These are phyloP conservation scores for Creontiades dilutus DNA, from an alignment of 2,888 invertebrate genomes.

Conservation along the genomic window DNA sequence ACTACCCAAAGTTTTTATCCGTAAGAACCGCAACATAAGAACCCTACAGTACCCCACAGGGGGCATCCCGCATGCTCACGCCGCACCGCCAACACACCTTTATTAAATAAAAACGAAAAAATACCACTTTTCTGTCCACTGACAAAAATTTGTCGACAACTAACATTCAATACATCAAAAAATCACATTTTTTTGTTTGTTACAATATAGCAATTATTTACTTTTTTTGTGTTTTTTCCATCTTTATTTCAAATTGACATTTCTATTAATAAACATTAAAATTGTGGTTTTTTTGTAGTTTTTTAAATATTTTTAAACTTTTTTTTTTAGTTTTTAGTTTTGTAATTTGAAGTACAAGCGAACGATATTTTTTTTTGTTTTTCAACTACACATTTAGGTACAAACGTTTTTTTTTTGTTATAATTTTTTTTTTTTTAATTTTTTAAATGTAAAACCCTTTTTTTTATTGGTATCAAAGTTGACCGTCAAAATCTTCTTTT, in stretches of 20 bases:
- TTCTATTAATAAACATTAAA: constrained; percentile 67
- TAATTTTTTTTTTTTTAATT: background rate
- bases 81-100: constrained; percentile 37
- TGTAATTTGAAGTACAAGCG: constrained; percentile 67
- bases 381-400: constrained; percentile 72
- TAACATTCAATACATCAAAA: constrained; percentile 73
- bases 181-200: constrained; percentile 61
- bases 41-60: too few relatives aligned
- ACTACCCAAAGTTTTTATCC: too few relatives aligned
- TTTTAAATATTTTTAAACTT: constrained; percentile 40
- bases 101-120: constrained; percentile 35
- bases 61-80: too few relatives aligned
- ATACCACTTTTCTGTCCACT: constrained; percentile 21
- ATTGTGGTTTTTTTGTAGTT: constrained; percentile 30
- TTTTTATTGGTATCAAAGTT: constrained; percentile 28
- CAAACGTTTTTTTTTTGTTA: constrained; percentile 56
- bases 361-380: constrained; percentile 52
- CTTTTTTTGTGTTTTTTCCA: constrained; percentile 37
- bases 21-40: too few relatives aligned
- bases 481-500: too few relatives aligned
- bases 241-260: constrained; percentile 63
- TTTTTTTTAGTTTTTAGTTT: constrained; percentile 18
- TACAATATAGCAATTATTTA: constrained; percentile 52
- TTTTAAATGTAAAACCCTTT: background rate
- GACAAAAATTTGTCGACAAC: constrained; percentile 24